A percentile compares a stretch with the other conserved stretches of the same genome.
Conservation (phyloP, 2,797 vertebrate genomes). For the Manis javanica region DNA sequence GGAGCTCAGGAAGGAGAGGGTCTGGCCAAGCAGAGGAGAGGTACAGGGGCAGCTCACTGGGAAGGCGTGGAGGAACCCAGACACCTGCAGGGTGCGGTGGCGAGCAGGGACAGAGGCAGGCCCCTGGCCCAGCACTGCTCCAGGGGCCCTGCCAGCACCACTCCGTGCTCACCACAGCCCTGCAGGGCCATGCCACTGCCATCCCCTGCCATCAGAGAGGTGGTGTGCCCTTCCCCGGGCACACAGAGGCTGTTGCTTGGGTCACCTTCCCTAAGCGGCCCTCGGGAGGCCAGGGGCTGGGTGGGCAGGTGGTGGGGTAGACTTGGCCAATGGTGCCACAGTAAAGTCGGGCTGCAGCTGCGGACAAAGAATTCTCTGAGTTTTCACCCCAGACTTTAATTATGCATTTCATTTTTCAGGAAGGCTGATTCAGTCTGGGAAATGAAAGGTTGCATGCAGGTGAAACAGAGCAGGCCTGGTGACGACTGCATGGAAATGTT, state of each 20-base stretch:
- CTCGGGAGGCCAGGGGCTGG: rapidly evolving
- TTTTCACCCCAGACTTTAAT: neutral
- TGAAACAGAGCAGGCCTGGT: neutral
- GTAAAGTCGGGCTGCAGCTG: neutral
- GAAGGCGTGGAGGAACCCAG: neutral
- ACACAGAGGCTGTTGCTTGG: neutral
- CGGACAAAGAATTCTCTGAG: neutral
- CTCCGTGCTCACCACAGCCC: neutral
- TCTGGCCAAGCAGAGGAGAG: too few relatives aligned
- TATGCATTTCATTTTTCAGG: neutral
- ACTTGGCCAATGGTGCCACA: neutral
- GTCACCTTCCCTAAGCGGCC: neutral
- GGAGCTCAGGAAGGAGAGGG: neutral
- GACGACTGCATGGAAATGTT: neutral
- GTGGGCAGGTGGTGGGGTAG: too few relatives aligned
- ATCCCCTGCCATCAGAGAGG: neutral
- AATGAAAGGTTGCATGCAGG: neutral
- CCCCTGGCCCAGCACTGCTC: neutral
- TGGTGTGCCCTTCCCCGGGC: neutral
- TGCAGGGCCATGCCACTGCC: neutral
- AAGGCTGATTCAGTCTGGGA: neutral
- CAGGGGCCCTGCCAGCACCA: neutral
- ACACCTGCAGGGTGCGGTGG: too few relatives aligned
- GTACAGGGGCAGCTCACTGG: neutral
- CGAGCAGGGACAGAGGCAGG: neutral